phyloP scores from a whole-genome alignment of 2,797 vertebrate species.

The Rousettus madagascariensis region DNA sequence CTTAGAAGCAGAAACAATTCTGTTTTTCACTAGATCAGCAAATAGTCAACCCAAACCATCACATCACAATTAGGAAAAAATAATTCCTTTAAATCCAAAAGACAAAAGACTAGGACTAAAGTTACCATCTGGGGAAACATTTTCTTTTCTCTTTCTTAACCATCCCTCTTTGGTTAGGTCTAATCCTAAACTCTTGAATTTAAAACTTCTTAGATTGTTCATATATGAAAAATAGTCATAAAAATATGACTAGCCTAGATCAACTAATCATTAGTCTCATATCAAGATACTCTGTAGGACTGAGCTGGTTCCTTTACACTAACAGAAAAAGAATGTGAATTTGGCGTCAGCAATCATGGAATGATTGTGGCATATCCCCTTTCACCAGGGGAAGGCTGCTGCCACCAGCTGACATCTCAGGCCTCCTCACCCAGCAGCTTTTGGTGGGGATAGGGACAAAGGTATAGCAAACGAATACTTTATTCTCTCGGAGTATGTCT shows the following conservation, averaged over 20 bases:
- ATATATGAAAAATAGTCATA: neutral
- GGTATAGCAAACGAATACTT: neutral
- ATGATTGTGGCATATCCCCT: neutral
- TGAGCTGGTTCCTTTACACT: neutral
- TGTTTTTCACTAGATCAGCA: neutral
- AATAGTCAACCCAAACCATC: neutral
- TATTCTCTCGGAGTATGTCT: neutral
- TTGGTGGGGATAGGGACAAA: neutral
- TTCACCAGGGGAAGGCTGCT: neutral
- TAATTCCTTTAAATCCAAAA: neutral
- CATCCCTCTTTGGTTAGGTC: neutral
- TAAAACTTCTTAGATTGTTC: constrained; percentile 7
- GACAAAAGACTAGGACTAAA: neutral
- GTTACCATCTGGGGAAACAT: neutral
- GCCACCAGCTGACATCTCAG: neutral
- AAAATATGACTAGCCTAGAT: neutral
- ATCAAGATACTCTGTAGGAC: neutral
- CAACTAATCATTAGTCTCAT: neutral
- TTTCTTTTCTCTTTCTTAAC: neutral
- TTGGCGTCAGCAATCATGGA: neutral
- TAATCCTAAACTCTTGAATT: neutral
- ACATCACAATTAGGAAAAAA: neutral
- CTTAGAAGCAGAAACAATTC: neutral
- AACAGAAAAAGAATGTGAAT: neutral
- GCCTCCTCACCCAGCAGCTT: neutral